Conservation (phyloP, 2,797 vertebrate species). For the Choloepus didactylus region DNA sequence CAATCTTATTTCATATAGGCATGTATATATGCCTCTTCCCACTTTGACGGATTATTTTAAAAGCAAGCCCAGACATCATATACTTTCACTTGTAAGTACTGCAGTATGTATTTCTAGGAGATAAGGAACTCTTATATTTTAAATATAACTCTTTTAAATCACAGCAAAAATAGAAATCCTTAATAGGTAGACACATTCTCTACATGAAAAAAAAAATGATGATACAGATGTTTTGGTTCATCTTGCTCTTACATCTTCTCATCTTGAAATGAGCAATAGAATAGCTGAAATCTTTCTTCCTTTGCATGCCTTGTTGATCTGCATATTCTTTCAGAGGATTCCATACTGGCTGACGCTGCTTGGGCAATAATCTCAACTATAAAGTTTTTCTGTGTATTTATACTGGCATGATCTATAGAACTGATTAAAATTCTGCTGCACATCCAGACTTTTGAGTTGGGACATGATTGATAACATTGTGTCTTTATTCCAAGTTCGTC, state of each 20-base stretch:
- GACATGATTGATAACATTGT: not conserved
- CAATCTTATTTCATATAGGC: not conserved
- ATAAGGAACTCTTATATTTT: not conserved
- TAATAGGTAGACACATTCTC: not conserved
- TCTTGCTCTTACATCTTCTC: not conserved
- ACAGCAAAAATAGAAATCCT: not conserved
- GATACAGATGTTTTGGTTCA: not conserved
- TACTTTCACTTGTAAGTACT: not conserved
- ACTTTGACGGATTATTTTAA: not conserved
- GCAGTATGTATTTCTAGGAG: not conserved
- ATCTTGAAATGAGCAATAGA: not conserved
- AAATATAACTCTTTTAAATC: not conserved
- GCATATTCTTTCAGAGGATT: not conserved
- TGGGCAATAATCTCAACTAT: not conserved
- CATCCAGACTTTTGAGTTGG: not conserved
- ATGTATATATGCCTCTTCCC: not conserved
- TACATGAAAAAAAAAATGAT: not conserved
- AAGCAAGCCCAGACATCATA: not conserved
- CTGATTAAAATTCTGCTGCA: conserved; percentile 6
- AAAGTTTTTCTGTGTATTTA: not conserved
- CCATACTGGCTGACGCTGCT: not conserved
- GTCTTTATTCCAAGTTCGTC: conserved; percentile 25
- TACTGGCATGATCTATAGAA: not conserved
- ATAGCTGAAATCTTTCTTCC: not conserved
- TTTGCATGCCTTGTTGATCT: not conserved